A percentile compares a stretch with the other conserved stretches of the same genome.
These are phyloP conservation scores for Cochlearius cochlearius DNA, from an alignment of 2,113 vertebrate species.

Conservation along the genomic window DNA sequence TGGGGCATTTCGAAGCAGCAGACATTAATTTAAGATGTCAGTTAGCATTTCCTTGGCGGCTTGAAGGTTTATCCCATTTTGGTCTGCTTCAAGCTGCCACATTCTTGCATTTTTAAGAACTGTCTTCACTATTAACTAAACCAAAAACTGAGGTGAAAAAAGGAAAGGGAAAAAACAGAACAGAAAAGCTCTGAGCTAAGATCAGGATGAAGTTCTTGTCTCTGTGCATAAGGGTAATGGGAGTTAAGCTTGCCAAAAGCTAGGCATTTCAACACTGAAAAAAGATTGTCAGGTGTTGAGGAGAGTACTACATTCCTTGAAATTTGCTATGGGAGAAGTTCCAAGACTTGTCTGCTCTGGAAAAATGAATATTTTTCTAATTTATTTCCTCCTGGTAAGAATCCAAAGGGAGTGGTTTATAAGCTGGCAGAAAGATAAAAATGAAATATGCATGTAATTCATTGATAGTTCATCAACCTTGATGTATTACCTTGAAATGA, in stretches of 20 bases:
- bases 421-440: not conserved
- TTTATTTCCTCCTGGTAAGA: slow-evolving; percentile 10
- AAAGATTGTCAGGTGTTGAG: not conserved
- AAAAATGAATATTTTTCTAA: not conserved
- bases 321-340: not conserved
- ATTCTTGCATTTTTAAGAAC: not conserved
- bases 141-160: not conserved
- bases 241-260: not conserved
- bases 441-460: not conserved
- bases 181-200: not conserved
- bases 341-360: not conserved
- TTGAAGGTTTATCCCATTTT: not conserved
- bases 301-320: not conserved
- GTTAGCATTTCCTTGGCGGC: not conserved
- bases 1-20: not conserved
- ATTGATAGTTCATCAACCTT: not conserved
- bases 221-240: not conserved
- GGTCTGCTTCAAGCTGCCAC: not conserved
- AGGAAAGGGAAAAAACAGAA: not conserved
- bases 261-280: not conserved
- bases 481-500: not conserved
- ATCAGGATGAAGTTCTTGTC: not conserved
- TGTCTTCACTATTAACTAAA: not conserved
- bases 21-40: not conserved
- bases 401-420: not conserved